Evolutionary conservation across 2,888 invertebrate species (phyloP), one percentile per base, ranked within the genome.

Genomic region (Drosophila anomalata): DNA sequence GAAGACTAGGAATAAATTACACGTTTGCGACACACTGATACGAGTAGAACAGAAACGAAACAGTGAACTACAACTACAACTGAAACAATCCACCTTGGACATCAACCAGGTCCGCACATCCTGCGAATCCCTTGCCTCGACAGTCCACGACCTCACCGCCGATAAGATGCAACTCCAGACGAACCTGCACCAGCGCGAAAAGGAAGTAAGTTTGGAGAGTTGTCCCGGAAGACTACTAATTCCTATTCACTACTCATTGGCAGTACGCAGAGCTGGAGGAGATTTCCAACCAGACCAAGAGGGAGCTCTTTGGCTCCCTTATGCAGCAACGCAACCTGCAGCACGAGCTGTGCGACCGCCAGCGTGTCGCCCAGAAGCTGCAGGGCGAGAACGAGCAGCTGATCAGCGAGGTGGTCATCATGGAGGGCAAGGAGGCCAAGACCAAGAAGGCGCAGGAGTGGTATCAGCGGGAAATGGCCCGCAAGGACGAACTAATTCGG

Each of bases 1-100:
- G 11, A 76, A 87, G 17, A 51, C 71, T 0, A 82, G 88, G 50
- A 90, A 85, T 44, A 86, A 91, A 61, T 61, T 91, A 14, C 88
- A 89, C 29, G 89, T 91, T 0, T 79, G 81, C 2, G 78, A 84
- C n/a, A 85, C 89, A 0, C 47, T 90, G 11, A 80, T 89, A 56
- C 87, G 88, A 12, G 82, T 90, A 20, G 90, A 91, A 55, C 85
- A 90, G 54, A 89, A 83, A 24, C 89, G 88, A 14, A 91, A 89
- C 36, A 82, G 79, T 12, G 89, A 90, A 5, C 72, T 91, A 0
- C 86, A 78, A 14, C 12, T 74, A n/a, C 79, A 89, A 29, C 31
- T 91, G 0, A 86, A 77, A 9, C 69, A 77, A 2, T 80, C 85
- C 0, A 39, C 69, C 0, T 65, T 88, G 1, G 87, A 67, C 47